A percentile compares a stretch with the other conserved stretches of the same genome.
These are phyloP conservation scores for Lerema accius DNA, from an alignment of 1,140 invertebrate species.

Conservation along the genomic window DNA sequence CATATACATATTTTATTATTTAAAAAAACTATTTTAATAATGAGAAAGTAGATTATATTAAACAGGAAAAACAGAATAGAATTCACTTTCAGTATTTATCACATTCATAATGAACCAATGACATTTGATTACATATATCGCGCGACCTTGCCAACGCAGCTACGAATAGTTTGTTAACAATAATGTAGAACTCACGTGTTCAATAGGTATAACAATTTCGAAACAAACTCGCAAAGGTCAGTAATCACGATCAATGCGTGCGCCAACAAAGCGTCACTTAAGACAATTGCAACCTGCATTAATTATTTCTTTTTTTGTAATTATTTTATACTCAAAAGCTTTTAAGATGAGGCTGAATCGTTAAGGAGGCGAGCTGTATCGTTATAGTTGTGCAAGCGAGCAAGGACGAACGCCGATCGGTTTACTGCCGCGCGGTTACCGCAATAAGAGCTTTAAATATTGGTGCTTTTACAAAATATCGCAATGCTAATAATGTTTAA, in stretches of 20 bases:
- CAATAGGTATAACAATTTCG: slow-evolving; percentile 62
- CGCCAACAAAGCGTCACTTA: slow-evolving; percentile 42
- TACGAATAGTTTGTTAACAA: slow-evolving; percentile 63
- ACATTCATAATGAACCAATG: slow-evolving; percentile 48
- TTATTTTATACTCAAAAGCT: slow-evolving; percentile 57
- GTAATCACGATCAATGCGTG: slow-evolving; percentile 42
- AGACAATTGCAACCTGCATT: slow-evolving; percentile 55
- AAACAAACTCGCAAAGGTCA: slow-evolving; percentile 66
- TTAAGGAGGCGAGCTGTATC: too few relatives aligned
- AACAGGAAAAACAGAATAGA: too few relatives aligned
- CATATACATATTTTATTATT: too few relatives aligned
- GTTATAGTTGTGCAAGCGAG: slow-evolving; percentile 62
- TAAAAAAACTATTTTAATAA: too few relatives aligned
- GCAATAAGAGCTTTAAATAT: slow-evolving; percentile 51
- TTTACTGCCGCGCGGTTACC: slow-evolving; percentile 45
- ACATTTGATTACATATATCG: slow-evolving; percentile 66
- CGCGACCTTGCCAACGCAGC: slow-evolving; percentile 63
- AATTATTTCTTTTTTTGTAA: slow-evolving; percentile 58
- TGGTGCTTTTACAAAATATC: slow-evolving; percentile 23
- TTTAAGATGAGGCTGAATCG: slow-evolving; percentile 73
- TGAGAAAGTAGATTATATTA: too few relatives aligned
- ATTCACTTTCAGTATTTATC: slow-evolving; percentile 48
- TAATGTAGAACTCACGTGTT: slow-evolving; percentile 53
- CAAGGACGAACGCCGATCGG: slow-evolving; percentile 66
- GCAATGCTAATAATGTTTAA: not conserved